Conservation (phyloP, 2,888 invertebrate genomes). For the Drosophila algonquin region DNA sequence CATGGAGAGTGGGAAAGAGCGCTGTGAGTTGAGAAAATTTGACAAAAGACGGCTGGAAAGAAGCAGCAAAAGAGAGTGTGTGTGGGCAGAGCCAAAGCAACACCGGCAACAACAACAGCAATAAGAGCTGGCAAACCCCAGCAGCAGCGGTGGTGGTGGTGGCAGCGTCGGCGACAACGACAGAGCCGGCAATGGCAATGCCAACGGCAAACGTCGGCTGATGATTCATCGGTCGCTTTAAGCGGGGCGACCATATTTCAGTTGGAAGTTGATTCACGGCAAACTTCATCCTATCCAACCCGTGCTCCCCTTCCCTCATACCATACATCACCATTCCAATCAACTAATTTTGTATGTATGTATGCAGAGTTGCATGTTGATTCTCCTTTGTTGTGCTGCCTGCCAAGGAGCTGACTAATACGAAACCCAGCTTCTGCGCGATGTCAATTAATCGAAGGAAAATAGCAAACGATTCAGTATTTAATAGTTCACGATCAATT, state of each 20-base stretch:
- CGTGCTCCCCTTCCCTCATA: constrained; percentile 1
- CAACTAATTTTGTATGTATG: constrained; percentile 38
- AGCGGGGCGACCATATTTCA: constrained; percentile 62
- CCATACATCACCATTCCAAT: constrained; percentile 1
- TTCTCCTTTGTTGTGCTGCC: constrained; percentile 48
- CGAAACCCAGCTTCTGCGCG: constrained; percentile 33
- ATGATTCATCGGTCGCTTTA: constrained; percentile 60
- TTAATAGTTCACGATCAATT: background rate
- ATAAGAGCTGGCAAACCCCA: constrained; percentile 3
- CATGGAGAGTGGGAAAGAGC: constrained; percentile 27
- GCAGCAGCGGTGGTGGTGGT: background rate
- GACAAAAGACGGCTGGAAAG: constrained; percentile 40
- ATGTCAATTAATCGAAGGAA: constrained; percentile 36
- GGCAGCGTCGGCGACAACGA: background rate
- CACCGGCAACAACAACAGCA: constrained; percentile 21
- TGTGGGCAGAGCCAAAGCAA: constrained; percentile 31
- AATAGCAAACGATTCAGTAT: constrained; percentile 1
- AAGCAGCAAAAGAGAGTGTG: constrained; percentile 51
- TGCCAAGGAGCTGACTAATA: constrained; percentile 36
- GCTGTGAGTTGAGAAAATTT: constrained; percentile 36
- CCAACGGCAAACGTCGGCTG: constrained; percentile 10
- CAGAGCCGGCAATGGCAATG: background rate
- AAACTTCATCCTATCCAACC: constrained; percentile 41
- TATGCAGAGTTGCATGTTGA: constrained; percentile 6
- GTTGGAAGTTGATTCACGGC: constrained; percentile 76